Evolutionary conservation across 1,140 invertebrate genomes (phyloP).

Genomic region (Tetraneura akinire): DNA sequence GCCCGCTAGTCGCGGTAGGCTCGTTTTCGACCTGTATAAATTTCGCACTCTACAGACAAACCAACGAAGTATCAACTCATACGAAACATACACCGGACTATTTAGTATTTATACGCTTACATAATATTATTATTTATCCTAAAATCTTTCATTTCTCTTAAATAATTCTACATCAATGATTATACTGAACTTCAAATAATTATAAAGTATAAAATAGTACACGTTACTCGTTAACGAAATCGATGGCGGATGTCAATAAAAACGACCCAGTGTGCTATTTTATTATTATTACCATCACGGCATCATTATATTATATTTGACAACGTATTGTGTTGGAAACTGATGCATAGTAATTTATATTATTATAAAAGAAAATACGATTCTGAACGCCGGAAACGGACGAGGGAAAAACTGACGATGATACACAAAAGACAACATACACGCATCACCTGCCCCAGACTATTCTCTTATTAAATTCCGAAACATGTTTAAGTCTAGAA

Average conservation of each 20-base stretch:
- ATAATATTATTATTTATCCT: no score
- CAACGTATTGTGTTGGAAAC: neutral
- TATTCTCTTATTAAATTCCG: neutral
- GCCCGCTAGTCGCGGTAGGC: neutral
- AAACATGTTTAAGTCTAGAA: conserved; percentile 5
- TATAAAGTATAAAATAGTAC: neutral
- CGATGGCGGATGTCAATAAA: neutral
- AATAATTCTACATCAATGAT: no score
- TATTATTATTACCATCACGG: no score
- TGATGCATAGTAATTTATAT: neutral
- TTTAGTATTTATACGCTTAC: no score
- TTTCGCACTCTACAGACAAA: neutral
- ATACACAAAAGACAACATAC: conserved; percentile 26
- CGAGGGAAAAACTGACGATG: neutral
- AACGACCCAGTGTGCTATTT: neutral
- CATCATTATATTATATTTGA: no score
- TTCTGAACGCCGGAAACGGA: conserved; percentile 17
- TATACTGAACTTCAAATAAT: neutral
- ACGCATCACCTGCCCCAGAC: conserved; percentile 17
- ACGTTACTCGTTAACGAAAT: neutral
- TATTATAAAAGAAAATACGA: neutral
- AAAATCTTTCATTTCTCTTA: no score
- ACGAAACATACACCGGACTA: neutral
- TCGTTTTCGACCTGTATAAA: conserved; percentile 46
- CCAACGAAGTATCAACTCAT: neutral